Evolutionary conservation across 2,888 invertebrate genomes (phyloP).

Genomic region (Drosophila flavopinicola): DNA sequence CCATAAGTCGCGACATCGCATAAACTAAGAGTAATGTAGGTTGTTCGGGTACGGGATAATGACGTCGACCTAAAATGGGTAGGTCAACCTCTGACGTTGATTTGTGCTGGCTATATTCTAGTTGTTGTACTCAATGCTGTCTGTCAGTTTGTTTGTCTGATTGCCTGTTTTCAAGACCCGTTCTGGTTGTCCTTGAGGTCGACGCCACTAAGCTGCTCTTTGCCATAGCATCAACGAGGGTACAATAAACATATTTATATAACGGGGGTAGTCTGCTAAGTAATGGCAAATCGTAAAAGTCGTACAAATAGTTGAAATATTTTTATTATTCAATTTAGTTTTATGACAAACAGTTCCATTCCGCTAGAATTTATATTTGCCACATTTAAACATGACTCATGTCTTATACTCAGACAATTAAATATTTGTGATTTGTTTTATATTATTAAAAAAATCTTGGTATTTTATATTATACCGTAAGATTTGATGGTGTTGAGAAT

Average conservation of each 20-base stretch:
- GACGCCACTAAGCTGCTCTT: constrained; percentile 44
- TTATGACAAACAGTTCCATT: too few relatives aligned
- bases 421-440: too few relatives aligned
- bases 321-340: too few relatives aligned
- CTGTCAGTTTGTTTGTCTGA: background rate
- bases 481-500: too few relatives aligned
- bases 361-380: too few relatives aligned
- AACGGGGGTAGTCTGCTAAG: constrained; percentile 9
- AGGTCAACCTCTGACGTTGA: constrained; percentile 15
- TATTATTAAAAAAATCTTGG: too few relatives aligned
- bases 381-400: too few relatives aligned
- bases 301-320: too few relatives aligned
- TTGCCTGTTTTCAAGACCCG: constrained; percentile 33
- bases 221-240: constrained; percentile 35
- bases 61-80: constrained; percentile 11
- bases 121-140: constrained; percentile 38
- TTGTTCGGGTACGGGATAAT: constrained; percentile 24
- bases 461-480: too few relatives aligned
- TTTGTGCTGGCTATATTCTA: constrained; percentile 6
- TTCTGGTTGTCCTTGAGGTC: constrained; percentile 53
- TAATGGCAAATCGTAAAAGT: background rate
- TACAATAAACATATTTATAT: constrained; percentile 6
- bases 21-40: constrained; percentile 49
- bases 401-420: too few relatives aligned
- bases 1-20: constrained; percentile 77